Evolutionary conservation across 2,797 vertebrate species (phyloP).

Genomic region (Acomys russatus): DNA sequence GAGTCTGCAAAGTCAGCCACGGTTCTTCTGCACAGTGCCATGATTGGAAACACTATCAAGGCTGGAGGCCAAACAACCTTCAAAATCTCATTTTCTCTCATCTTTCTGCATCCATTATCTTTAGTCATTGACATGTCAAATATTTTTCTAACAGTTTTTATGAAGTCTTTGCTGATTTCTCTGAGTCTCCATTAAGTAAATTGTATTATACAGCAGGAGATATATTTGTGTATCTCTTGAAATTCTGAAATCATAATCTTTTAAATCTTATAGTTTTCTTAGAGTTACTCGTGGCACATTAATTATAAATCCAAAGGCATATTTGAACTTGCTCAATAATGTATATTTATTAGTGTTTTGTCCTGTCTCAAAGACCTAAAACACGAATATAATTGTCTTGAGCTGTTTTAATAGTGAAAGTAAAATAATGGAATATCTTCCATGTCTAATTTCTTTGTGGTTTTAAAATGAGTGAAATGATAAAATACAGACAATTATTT

Average conservation of each 20-base stretch:
- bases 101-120: neutral
- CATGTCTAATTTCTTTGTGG: constrained; percentile 10
- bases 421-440: neutral
- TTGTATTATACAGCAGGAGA: neutral
- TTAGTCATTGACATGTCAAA: neutral
- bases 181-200: neutral
- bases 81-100: neutral
- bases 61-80: neutral
- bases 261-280: constrained; percentile 8
- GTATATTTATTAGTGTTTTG: neutral
- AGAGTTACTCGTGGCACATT: neutral
- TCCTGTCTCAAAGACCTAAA: neutral
- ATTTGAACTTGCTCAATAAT: constrained; percentile 43
- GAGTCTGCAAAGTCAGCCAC: neutral
- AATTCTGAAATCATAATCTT: constrained; percentile 46
- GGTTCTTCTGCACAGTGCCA: neutral
- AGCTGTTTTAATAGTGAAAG: constrained; percentile 5
- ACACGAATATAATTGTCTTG: constrained; percentile 32
- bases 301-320: constrained; percentile 37
- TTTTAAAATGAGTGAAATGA: constrained; percentile 56
- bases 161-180: neutral
- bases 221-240: neutral
- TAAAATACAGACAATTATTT: neutral
- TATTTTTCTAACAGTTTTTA: neutral
- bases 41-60: neutral